Evolutionary conservation across 2,888 invertebrate genomes (phyloP), one percentile per base, ranked within the genome.

Genomic region (Aporophyla nigra): DNA sequence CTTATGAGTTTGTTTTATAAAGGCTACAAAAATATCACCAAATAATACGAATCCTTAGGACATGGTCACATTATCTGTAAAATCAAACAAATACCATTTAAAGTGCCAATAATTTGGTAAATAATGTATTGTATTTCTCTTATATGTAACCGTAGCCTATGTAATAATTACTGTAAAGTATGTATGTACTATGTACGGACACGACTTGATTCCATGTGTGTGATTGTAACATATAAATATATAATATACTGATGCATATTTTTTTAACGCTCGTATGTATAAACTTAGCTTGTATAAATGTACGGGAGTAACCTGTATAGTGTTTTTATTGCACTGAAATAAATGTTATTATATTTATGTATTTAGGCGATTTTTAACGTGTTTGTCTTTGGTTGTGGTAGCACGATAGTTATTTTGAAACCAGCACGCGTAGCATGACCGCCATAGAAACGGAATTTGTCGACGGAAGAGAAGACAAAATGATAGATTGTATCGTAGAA

Each of bases 201-300:
- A 76, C 69, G 78, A 76, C 58, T 85, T 49, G 70, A 77, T 85
- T 85, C 85, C 85, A 80, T 58, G 72, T 76, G 85, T 87, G 86
- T 83, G 82, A 85, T 86, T 91, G 84, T 88, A 88, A 80, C 61
- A 83, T 87, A 83, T 78, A 82, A 80, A 85, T 83, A 84, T 85
- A 84, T 82, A 85, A 72, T 83, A 83, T 80, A 80, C 80, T 85
- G 72, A 89, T 87, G 86, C 86, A 87, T 91, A 92, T 91, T 91
- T 91, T 92, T 91, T 90, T 91, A 91, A 84, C 88, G 89, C 90
- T 91, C 89, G 83, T 86, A 86, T 87, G 74, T 88, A 49, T 74
- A 87, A 80, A 80, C 68, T 83, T 85, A 88, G 84, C 88, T 85
- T 73, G 43, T 83, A 46, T 46, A 10, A 84, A 76, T 70, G 54